phyloP scores from a whole-genome alignment of 2,113 vertebrate genomes.

The Oxygymnocypris stewartii region DNA sequence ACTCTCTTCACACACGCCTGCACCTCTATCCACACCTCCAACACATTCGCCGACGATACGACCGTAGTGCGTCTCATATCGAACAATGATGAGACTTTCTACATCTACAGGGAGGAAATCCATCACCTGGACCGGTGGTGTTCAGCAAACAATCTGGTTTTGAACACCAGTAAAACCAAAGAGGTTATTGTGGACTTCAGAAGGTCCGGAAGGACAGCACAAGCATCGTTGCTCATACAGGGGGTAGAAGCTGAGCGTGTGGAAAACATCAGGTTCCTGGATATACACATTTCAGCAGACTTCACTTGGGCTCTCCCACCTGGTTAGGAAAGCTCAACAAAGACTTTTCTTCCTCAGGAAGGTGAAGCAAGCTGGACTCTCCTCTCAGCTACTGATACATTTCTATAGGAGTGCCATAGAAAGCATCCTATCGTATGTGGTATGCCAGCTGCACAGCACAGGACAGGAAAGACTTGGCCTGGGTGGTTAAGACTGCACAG shows the following conservation, averaged over 20 bases:
- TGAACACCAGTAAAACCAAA: too few relatives aligned
- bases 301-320: neutral
- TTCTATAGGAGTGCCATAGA: neutral
- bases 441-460: neutral
- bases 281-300: neutral
- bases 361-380: neutral
- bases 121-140: too few relatives aligned
- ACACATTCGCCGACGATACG: too few relatives aligned
- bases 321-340: constrained; percentile 18
- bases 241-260: too few relatives aligned
- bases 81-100: too few relatives aligned
- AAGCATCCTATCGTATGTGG: neutral
- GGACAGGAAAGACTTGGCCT: neutral
- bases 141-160: too few relatives aligned
- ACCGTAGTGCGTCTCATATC: too few relatives aligned
- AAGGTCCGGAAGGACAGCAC: too few relatives aligned
- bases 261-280: neutral
- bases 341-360: neutral
- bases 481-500: neutral
- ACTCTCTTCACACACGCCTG: too few relatives aligned
- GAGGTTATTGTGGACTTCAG: too few relatives aligned
- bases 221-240: neutral
- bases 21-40: too few relatives aligned
- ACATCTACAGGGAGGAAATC: too few relatives aligned
- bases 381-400: neutral